Evolutionary conservation across 1,140 invertebrate genomes (phyloP), one percentile per base, ranked within the genome.

Genomic region (Drosophila pseudoobscura): DNA sequence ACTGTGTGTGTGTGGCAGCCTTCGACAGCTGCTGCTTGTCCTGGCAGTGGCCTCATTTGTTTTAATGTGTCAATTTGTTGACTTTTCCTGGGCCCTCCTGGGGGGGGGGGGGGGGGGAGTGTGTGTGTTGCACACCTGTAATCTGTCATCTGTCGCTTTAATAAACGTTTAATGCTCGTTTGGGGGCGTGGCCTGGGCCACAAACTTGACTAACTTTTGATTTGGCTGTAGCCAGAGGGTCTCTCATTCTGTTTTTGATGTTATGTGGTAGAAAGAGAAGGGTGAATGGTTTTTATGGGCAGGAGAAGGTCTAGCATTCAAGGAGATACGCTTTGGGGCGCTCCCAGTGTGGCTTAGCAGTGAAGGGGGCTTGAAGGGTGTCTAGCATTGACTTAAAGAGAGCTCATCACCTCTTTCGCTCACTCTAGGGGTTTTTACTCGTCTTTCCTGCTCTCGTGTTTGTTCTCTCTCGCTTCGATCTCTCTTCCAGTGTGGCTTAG

Each of bases 51-150:
- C 83, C 83, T 88, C 83, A 88, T 88, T 88, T 88, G 78, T 88
- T 88, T 88, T 88, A 88, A 88, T 88, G 83, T 88, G 83, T 88
- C 83, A 88, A 88, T 88, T 88, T 88, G 83, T 87, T 87, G 83
- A 80, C 82, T 62, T 65, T 75, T 55, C 46, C 60, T 75, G 62
- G 62, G 44, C 69, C 57, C 51, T 60, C 65, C 55, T 46, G 39
- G 49, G 49, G 44, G 45, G 26, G 52, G 31, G 13, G 45, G 9
- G 22, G 17, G 29, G 17, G 41, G 13, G 8, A 35, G 15, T n/a
- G n/a, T 68, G 43, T 26, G n/a, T 45, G 35, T 41, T 24, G 49
- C 63, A 70, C 57, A 80, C 83, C 78, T 88, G 75, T 79, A 83
- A 88, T 88, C 83, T 79, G 66, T 79, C 78, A 74, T 64, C 69